A percentile compares a stretch with the other conserved stretches of the same genome.
Conservation (phyloP, 2,888 invertebrate species). For the Steromphala cineraria region DNA sequence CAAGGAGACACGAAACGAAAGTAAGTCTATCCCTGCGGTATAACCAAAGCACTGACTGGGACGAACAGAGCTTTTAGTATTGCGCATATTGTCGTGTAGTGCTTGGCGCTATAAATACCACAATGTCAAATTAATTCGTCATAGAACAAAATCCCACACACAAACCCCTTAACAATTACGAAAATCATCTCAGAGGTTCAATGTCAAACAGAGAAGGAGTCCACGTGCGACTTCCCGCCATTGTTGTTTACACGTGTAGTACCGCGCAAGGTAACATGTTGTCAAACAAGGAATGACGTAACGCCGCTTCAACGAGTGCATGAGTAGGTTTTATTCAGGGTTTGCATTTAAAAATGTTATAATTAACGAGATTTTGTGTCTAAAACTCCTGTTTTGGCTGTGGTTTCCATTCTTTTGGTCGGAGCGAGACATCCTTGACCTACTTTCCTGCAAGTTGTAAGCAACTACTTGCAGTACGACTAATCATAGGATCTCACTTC, state of each 20-base stretch:
- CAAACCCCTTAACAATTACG: no score
- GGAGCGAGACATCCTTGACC: constrained; percentile 36
- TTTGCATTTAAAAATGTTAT: neutral
- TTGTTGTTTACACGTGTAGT: constrained; percentile 33
- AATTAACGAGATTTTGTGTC: neutral
- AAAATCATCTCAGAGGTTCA: neutral
- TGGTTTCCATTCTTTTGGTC: neutral
- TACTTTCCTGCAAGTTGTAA: constrained; percentile 37
- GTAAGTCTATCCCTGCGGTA: no score
- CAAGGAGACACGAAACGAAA: no score
- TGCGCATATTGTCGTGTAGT: no score
- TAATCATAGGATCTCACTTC: neutral
- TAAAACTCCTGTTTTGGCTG: neutral
- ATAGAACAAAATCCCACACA: no score
- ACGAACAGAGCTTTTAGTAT: no score
- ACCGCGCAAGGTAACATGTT: neutral
- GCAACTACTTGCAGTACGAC: neutral
- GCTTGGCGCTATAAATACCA: no score
- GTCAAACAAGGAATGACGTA: neutral
- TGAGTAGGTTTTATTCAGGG: neutral
- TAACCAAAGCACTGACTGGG: no score
- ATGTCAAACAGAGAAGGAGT: neutral
- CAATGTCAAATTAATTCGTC: no score
- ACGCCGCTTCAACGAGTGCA: neutral
- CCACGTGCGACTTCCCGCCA: constrained; percentile 34